Evolutionary conservation across 1,140 invertebrate genomes (phyloP).

Genomic region (Orius laevigatus): DNA sequence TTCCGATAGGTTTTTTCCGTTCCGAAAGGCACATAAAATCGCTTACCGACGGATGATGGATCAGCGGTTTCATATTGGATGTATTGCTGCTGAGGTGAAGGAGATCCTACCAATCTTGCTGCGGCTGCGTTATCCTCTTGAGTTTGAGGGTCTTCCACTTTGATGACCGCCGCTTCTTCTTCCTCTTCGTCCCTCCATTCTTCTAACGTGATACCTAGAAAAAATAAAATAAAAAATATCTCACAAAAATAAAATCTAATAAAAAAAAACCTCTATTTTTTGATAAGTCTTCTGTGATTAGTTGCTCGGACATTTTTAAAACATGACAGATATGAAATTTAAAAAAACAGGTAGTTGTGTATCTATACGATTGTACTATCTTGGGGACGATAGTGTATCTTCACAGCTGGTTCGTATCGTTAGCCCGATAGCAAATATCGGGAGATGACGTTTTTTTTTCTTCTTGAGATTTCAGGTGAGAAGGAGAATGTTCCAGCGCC

Average conservation of each 20-base stretch:
- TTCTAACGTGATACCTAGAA: neutral
- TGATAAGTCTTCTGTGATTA: no score
- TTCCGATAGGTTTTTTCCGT: no score
- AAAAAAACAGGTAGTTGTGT: no score
- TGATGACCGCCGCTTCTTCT: constrained; percentile 1
- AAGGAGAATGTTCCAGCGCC: neutral
- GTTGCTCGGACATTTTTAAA: no score
- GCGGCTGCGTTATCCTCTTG: constrained; percentile 11
- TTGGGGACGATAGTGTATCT: no score
- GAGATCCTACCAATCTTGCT: constrained; percentile 4
- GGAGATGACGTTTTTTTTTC: constrained; percentile 2
- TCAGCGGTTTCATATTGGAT: constrained; percentile 7
- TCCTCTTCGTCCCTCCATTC: constrained; percentile 10
- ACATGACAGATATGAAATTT: no score
- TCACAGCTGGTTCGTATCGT: no score
- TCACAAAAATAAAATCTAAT: no score
- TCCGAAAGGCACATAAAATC: no score
- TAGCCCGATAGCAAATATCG: neutral
- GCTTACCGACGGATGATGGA: neutral
- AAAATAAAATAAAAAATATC: no score
- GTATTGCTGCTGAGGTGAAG: constrained; percentile 12
- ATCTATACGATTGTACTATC: no score
- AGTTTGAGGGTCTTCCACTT: constrained; percentile 3
- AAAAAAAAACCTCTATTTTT: no score
- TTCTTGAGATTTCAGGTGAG: neutral